These are phyloP conservation scores for Petrosia ficiformis DNA, from an alignment of 37 sponge, comb jelly and placozoan genomes.

Conservation along the genomic window DNA sequence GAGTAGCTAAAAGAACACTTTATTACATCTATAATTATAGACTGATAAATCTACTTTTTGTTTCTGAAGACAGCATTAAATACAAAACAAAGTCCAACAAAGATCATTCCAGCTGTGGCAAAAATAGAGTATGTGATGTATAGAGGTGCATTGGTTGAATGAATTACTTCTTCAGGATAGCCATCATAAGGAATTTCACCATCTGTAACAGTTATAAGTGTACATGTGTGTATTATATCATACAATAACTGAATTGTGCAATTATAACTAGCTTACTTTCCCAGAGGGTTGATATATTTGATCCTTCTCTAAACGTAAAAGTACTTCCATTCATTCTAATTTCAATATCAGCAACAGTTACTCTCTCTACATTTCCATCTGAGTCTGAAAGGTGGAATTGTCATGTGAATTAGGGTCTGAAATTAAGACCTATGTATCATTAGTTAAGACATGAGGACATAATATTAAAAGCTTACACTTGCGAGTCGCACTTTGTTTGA, in stretches of 20 bases:
- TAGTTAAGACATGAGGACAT: too few species aligned
- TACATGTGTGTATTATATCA: not conserved
- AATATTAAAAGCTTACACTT: too few species aligned
- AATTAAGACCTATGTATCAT: too few species aligned
- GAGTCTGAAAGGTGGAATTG: not conserved
- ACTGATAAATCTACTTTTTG: conserved; percentile 1
- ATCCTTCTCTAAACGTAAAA: conserved; percentile 1
- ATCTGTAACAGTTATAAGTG: conserved; percentile 1
- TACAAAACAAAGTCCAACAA: conserved; percentile 16
- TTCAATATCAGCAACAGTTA: not conserved
- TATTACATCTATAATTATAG: too few species aligned
- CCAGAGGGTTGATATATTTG: not conserved
- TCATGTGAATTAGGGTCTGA: too few species aligned
- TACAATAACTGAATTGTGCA: not conserved
- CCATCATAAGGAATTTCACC: conserved; percentile 21
- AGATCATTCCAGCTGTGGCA: conserved; percentile 4
- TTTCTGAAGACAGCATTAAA: conserved; percentile 29
- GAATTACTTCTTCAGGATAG: not conserved
- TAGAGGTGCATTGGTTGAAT: not conserved
- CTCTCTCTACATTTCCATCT: not conserved
- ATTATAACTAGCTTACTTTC: not conserved
- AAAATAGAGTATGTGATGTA: conserved; percentile 5
- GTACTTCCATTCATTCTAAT: not conserved
- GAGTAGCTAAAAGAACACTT: not conserved
- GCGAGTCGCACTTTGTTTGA: too few species aligned